Base-by-base conservation (phyloP, 37 sponge, comb jelly and placozoan species). In the Oopsacas minuta region DNA sequence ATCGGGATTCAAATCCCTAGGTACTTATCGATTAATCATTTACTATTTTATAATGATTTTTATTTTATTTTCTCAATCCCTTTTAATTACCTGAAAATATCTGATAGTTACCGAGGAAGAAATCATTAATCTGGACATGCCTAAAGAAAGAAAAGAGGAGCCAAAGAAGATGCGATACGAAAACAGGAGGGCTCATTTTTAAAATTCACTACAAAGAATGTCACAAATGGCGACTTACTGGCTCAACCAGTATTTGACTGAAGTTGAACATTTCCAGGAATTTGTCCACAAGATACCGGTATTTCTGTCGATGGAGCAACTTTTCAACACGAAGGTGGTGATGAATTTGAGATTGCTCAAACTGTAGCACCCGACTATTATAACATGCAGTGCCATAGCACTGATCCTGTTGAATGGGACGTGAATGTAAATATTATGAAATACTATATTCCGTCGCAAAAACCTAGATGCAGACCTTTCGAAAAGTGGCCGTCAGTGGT, bases 401-500 rank as follows among this genome's bases (percentile, higher is more conserved):
- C 32, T 61, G 75, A 61, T 61, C 75, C 75, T 10, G 75, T n/a
- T 25, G 30, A 61, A n/a, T 61, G 75, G 75, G 75, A 61, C 20
- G 30, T 61, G 20, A 61, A 61, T 61, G 22, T n/a, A 25, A 34
- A 61, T 25, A 10, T 61, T 10, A 61, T 61, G 32, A 3, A n/a
- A 61, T 61, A 61, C 75, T 61, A 25, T 61, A 25, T n/a, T 61
- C 75, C 75, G 20, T 61, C 75, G 1, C 75, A 61, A n/a, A n/a
- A 61, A 61, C 30, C 7, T 61, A 3, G 75, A 61, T 25, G 20
- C 75, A 25, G 75, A n/a, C 30, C 28, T 61, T n/a, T 25, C 30
- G 5, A 25, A 25, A 10, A 25, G 28, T 25, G 20, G 75, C 75
- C 20, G 75, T 25, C 20, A 25, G 75, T 61, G 75, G 75, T n/a